Evolutionary conservation across 2,113 vertebrate genomes (phyloP).

Genomic region (Antigone vipio): DNA sequence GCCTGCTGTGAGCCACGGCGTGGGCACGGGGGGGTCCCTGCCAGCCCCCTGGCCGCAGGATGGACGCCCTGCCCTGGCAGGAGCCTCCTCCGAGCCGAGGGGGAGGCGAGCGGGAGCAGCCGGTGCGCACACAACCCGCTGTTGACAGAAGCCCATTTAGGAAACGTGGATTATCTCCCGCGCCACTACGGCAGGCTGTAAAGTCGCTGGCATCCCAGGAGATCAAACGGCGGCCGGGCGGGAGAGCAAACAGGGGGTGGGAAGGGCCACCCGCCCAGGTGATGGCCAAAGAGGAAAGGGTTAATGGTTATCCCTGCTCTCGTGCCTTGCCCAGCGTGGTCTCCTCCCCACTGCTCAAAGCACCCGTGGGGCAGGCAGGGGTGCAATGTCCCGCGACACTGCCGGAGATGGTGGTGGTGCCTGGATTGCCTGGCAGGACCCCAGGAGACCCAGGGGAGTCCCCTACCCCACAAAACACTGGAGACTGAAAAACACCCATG

Average conservation of each 20-base stretch:
- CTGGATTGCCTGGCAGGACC: not conserved
- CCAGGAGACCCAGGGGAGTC: not conserved
- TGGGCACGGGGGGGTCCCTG: not conserved
- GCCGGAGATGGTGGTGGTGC: not conserved
- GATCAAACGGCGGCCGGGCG: not conserved
- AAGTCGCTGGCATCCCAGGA: not conserved
- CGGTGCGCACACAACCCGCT: rapidly evolving
- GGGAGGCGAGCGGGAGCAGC: not conserved
- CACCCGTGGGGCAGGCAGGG: rapidly evolving
- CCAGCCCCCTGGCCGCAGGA: rapidly evolving
- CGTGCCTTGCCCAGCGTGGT: not conserved
- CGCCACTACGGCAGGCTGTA: not conserved
- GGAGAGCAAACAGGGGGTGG: constrained; percentile 8
- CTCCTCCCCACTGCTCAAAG: not conserved
- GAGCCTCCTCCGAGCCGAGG: not conserved
- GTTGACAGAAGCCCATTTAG: constrained; percentile 21
- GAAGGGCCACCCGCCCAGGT: not conserved
- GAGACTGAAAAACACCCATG: not conserved
- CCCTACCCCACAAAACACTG: not conserved
- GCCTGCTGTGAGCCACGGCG: not conserved
- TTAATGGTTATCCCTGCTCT: constrained; percentile 17
- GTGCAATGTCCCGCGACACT: rapidly evolving
- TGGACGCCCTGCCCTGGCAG: too few relatives aligned
- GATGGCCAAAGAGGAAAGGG: not conserved
- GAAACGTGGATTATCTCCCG: not conserved